phyloP scores from a whole-genome alignment of 1,140 invertebrate genomes.

The Sarcophaga peregrina region DNA sequence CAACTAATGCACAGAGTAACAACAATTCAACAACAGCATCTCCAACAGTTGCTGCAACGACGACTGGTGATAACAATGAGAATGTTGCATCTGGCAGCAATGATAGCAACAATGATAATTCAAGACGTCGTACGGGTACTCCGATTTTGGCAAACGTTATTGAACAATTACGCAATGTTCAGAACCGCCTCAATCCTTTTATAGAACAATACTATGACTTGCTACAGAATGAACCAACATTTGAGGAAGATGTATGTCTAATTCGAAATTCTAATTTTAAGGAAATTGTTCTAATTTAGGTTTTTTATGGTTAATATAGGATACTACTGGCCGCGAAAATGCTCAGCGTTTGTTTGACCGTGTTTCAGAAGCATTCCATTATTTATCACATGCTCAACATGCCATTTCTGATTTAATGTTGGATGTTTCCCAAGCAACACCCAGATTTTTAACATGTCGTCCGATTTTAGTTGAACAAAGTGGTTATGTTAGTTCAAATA shows the following conservation, averaged over 20 bases:
- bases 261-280: neutral
- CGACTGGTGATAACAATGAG: neutral
- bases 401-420: slow-evolving; percentile 87
- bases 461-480: slow-evolving; percentile 81
- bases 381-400: slow-evolving; percentile 87
- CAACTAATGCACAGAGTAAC: slow-evolving; percentile 29
- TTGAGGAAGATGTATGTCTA: slow-evolving; percentile 68
- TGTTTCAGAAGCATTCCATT: slow-evolving; percentile 84
- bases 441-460: slow-evolving; percentile 76
- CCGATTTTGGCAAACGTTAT: slow-evolving; percentile 73
- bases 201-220: slow-evolving; percentile 72
- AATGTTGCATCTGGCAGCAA: slow-evolving; percentile 31
- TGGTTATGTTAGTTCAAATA: slow-evolving; percentile 65
- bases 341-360: slow-evolving; percentile 76
- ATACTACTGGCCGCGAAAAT: slow-evolving; percentile 66
- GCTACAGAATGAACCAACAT: slow-evolving; percentile 71
- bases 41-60: neutral
- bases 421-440: slow-evolving; percentile 75
- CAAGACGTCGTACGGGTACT: slow-evolving; percentile 68
- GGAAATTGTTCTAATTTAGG: neutral
- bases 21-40: slow-evolving; percentile 26
- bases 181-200: slow-evolving; percentile 74
- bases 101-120: slow-evolving; percentile 32
- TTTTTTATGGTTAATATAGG: slow-evolving; percentile 56
- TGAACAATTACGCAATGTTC: slow-evolving; percentile 71